Evolutionary conservation across 2,888 invertebrate genomes (phyloP).

Genomic region (Drosophila crucigera): DNA sequence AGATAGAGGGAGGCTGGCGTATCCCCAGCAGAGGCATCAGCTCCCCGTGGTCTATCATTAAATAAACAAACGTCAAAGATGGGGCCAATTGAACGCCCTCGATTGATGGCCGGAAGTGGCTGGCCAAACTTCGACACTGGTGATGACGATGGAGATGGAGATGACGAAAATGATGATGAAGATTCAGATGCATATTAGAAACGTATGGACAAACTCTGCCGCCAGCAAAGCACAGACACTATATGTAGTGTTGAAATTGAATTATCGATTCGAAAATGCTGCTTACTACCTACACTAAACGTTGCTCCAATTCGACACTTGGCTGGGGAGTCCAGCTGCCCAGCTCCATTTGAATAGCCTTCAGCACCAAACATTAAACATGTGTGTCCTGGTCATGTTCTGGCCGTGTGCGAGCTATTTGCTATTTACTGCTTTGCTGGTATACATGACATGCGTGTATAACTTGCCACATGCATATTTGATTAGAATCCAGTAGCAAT

Average conservation of each 20-base stretch:
- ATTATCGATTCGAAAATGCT: neutral
- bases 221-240: constrained; percentile 1
- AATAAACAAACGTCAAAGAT: constrained; percentile 45
- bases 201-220: constrained; percentile 22
- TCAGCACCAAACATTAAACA: constrained; percentile 6
- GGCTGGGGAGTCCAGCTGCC: neutral
- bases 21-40: constrained; percentile 24
- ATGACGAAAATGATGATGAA: constrained; percentile 13
- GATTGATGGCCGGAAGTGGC: constrained; percentile 15
- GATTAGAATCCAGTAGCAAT: neutral
- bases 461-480: neutral
- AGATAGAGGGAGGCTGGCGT: neutral
- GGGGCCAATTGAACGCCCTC: constrained; percentile 14
- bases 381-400: constrained; percentile 23
- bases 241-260: neutral
- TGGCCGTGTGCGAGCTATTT: constrained; percentile 1
- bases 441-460: neutral
- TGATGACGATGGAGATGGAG: neutral
- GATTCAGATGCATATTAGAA: constrained; percentile 13
- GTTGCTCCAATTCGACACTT: neutral
- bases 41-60: constrained; percentile 47
- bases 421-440: neutral
- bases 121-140: constrained; percentile 19
- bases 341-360: neutral
- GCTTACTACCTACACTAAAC: neutral